phyloP scores from a whole-genome alignment of 2,113 vertebrate genomes.

The Sceloporus tristichus region DNA sequence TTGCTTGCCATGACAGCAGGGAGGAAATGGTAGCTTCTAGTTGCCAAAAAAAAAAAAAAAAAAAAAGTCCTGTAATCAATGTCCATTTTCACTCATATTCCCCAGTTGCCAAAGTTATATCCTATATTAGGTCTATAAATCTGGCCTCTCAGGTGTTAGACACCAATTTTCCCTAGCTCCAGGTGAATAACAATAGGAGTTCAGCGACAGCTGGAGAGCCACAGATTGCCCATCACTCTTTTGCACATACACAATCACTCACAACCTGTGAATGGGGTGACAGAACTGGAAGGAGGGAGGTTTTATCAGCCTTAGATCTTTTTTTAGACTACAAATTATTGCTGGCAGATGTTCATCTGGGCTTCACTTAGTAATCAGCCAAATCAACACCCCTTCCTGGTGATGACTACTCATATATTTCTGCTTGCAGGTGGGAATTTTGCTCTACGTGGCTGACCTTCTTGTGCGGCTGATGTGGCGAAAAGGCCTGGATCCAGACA shows the following conservation, averaged over 20 bases:
- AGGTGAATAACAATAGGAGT: too few species aligned
- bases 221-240: too few species aligned
- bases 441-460: slow-evolving; percentile 92
- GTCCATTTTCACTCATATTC: not conserved
- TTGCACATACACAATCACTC: not conserved
- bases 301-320: not conserved
- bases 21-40: too few species aligned
- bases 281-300: not conserved
- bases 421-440: slow-evolving; percentile 85
- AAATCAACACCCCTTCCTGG: not conserved
- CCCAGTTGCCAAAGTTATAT: not conserved
- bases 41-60: not conserved
- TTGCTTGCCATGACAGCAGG: not conserved
- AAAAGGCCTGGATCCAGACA: slow-evolving; percentile 91
- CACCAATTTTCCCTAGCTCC: too few species aligned
- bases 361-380: not conserved
- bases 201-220: too few species aligned
- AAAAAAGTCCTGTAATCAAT: not conserved
- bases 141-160: too few species aligned
- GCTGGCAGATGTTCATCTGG: not conserved
- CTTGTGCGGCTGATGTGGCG: slow-evolving; percentile 91
- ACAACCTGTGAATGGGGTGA: not conserved
- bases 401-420: not conserved
- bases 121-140: too few species aligned
- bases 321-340: not conserved